A percentile compares a stretch with the other conserved stretches of the same genome.
Conservation (phyloP, 1,140 invertebrate species). For the Forficula auricularia region DNA sequence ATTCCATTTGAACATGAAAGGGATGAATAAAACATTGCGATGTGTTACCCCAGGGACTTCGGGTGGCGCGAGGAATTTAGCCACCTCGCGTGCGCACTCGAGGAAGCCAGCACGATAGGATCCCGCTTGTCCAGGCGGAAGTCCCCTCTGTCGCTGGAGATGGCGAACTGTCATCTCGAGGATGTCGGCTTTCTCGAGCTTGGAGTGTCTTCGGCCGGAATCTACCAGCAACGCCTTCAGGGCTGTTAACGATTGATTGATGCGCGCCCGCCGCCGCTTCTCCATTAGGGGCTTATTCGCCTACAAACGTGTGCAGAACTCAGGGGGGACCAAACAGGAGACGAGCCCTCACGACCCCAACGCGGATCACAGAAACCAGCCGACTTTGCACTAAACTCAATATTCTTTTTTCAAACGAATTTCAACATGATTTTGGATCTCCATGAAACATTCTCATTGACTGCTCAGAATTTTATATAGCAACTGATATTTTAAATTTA, state of each 20-base stretch:
- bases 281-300: conserved; percentile 86
- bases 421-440: no score
- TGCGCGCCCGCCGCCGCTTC: conserved; percentile 67
- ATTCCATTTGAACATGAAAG: no score
- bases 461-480: no score
- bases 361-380: background rate
- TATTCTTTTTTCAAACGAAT: no score
- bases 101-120: conserved; percentile 57
- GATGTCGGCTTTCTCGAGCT: conserved; percentile 85
- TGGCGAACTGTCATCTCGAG: conserved; percentile 79
- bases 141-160: conserved; percentile 51
- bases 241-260: conserved; percentile 72
- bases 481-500: no score
- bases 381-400: conserved; percentile 7
- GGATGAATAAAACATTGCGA: no score
- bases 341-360: background rate
- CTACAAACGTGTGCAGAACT: conserved; percentile 25
- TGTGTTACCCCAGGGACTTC: conserved; percentile 10
- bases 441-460: no score
- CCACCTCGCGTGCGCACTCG: conserved; percentile 58
- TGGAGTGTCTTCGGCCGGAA: conserved; percentile 49
- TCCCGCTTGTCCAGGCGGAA: conserved; percentile 36
- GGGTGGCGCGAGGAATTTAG: conserved; percentile 19
- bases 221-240: conserved; percentile 69
- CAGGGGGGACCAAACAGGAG: background rate